These are phyloP conservation scores for Drosophila quasianomalipes DNA, from an alignment of 2,888 invertebrate genomes.

Conservation along the genomic window DNA sequence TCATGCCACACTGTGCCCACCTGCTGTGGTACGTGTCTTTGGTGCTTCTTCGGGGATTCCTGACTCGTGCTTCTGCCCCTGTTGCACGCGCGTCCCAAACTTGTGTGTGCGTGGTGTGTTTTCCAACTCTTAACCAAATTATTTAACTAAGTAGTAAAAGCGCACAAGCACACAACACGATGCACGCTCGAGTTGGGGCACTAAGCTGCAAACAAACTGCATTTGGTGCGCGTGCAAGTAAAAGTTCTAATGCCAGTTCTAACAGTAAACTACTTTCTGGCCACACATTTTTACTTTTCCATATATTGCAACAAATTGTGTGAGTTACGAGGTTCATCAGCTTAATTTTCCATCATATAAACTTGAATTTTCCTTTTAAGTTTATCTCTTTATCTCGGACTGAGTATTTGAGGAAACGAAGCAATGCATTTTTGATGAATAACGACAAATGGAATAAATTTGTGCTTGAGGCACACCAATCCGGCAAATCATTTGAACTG, in stretches of 20 bases:
- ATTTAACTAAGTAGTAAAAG: conserved; percentile 76
- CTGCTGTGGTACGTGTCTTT: conserved; percentile 59
- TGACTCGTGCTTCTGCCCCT: conserved; percentile 36
- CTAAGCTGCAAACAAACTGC: conserved; percentile 26
- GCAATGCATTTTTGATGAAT: neutral
- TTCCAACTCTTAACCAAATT: conserved; percentile 72
- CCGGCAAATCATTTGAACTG: conserved; percentile 32
- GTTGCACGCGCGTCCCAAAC: conserved; percentile 64
- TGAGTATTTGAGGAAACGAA: too few relatives aligned
- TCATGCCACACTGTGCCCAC: conserved; percentile 1
- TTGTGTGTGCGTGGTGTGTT: conserved; percentile 28
- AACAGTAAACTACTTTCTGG: neutral
- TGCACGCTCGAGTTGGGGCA: conserved; percentile 23
- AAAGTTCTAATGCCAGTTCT: conserved; percentile 5
- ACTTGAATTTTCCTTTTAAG: neutral
- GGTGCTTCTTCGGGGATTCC: conserved; percentile 36
- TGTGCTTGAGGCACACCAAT: conserved; percentile 11
- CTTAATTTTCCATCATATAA: neutral
- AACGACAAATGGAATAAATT: neutral
- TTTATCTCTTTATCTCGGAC: neutral
- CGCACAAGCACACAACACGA: conserved; percentile 57
- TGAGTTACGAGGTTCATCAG: neutral
- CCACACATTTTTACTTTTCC: neutral
- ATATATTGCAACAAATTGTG: neutral
- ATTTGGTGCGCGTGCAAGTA: conserved; percentile 15